phyloP scores from a whole-genome alignment of 2,113 vertebrate species.

The Pedionomus torquatus region DNA sequence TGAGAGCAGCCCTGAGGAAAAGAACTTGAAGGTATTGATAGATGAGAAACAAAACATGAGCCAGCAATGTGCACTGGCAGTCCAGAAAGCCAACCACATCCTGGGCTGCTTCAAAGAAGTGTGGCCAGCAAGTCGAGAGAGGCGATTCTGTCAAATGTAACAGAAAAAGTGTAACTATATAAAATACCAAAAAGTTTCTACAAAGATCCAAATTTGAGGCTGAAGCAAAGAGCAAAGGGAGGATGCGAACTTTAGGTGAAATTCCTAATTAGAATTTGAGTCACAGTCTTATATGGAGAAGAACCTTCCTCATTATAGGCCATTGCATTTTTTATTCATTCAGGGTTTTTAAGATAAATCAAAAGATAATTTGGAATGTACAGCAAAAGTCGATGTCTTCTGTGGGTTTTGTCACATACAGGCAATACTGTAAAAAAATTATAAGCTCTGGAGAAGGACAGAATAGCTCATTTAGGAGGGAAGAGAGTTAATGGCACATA shows the following conservation, averaged over 20 bases:
- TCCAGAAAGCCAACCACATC: background rate
- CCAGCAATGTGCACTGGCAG: background rate
- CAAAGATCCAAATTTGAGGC: background rate
- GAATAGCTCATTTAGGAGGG: background rate
- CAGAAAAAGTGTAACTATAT: background rate
- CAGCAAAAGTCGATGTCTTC: background rate
- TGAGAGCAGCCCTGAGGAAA: no score
- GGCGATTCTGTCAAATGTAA: background rate
- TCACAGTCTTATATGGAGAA: background rate
- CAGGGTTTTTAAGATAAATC: rapidly evolving
- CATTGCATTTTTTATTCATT: background rate
- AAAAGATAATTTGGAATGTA: background rate
- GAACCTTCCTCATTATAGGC: background rate
- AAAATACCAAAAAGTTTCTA: background rate
- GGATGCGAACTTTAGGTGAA: background rate
- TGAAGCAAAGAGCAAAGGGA: background rate
- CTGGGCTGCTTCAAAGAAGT: background rate
- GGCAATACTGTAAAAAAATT: background rate
- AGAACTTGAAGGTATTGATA: no score
- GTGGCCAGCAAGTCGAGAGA: background rate
- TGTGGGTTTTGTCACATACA: background rate
- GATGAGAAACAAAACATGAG: background rate
- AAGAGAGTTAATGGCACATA: background rate
- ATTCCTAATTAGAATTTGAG: background rate
- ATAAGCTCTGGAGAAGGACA: background rate